Conservation (phyloP, 2,113 vertebrate genomes). For the Pseudolaguvia tuberculata region DNA sequence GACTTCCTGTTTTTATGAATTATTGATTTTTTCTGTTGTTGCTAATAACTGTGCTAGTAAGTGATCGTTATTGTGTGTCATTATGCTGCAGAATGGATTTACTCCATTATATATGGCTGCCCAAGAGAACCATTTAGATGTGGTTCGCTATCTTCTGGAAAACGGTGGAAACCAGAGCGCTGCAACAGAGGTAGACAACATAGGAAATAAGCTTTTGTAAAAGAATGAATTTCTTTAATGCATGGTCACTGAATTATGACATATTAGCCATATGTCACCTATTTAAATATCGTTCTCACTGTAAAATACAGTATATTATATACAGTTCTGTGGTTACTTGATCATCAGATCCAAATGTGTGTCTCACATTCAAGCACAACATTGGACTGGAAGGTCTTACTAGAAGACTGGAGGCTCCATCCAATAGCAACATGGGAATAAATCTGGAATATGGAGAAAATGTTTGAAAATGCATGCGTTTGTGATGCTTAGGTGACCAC, state of each 20-base stretch:
- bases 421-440: too few relatives aligned
- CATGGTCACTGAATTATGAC: not conserved
- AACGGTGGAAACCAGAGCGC: conserved; percentile 98
- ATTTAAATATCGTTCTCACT: not conserved
- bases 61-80: not conserved
- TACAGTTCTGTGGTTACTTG: too few relatives aligned
- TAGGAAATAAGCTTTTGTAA: not conserved
- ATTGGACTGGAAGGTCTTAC: too few relatives aligned
- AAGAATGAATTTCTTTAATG: too few relatives aligned
- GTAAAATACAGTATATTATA: not conserved
- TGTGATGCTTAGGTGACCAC: too few relatives aligned
- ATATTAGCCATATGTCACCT: not conserved
- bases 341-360: too few relatives aligned
- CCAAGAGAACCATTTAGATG: conserved; percentile 96
- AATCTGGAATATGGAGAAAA: too few relatives aligned
- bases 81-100: conserved; percentile 86
- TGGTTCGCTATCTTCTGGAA: conserved; percentile 92
- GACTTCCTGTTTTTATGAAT: not conserved
- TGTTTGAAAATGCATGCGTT: too few relatives aligned
- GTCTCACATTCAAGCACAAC: too few relatives aligned
- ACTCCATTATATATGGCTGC: conserved; percentile 98
- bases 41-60: not conserved
- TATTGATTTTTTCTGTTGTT: not conserved
- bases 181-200: conserved; percentile 83
- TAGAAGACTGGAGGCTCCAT: too few relatives aligned